phyloP scores from a whole-genome alignment of 2,113 vertebrate species.

The Noturus placidus region DNA sequence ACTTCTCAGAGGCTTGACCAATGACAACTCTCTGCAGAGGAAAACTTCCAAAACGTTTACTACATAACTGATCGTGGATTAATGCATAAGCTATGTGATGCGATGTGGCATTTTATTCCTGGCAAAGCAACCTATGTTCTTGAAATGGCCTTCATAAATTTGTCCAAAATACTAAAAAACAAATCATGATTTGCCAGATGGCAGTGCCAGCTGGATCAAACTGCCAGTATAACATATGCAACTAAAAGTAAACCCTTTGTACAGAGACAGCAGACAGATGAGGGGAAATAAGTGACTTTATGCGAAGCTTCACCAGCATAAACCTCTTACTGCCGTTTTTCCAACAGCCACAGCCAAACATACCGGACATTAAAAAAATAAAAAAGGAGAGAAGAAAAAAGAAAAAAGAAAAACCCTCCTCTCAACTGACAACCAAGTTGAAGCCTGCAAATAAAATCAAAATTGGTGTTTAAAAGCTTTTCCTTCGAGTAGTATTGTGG shows the following conservation, averaged over 20 bases:
- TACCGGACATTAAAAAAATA: neutral
- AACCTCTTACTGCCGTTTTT: neutral
- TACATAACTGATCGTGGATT: neutral
- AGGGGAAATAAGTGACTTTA: neutral
- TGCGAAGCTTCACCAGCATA: neutral
- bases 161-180: neutral
- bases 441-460: neutral
- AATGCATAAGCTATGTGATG: neutral
- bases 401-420: neutral
- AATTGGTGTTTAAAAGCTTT: neutral
- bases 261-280: neutral
- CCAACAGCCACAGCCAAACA: neutral
- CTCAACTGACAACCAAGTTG: neutral
- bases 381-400: neutral
- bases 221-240: neutral
- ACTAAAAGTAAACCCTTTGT: neutral
- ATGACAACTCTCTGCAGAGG: neutral
- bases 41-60: neutral
- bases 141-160: neutral
- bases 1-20: neutral
- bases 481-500: neutral
- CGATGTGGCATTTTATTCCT: conserved; percentile 10
- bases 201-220: neutral
- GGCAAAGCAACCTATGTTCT: neutral
- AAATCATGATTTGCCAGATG: conserved; percentile 16